Evolutionary conservation across 2,113 vertebrate species (phyloP).

Genomic region (Actinemys pallida): DNA sequence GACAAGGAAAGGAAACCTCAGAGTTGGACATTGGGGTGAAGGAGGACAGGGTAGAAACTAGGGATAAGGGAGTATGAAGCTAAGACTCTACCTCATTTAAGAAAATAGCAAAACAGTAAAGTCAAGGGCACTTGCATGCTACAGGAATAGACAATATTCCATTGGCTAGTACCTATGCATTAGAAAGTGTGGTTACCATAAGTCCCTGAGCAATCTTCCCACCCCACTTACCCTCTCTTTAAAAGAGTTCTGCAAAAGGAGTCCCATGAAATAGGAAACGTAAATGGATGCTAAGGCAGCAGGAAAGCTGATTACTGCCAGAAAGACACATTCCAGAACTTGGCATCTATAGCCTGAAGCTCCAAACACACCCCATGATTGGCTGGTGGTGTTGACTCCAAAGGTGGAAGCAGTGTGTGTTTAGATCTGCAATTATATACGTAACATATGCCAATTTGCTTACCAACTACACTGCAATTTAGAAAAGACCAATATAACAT

Average conservation of each 20-base stretch:
- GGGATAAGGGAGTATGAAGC: slow-evolving; percentile 13
- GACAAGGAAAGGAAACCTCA: not conserved
- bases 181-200: not conserved
- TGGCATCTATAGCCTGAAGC: slow-evolving; percentile 70
- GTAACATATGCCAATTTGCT: slow-evolving; percentile 63
- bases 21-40: not conserved
- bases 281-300: not conserved
- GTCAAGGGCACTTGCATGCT: not conserved
- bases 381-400: slow-evolving; percentile 58
- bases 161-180: not conserved
- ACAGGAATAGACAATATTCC: slow-evolving; percentile 2
- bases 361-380: slow-evolving; percentile 73
- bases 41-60: not conserved
- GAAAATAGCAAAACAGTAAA: not conserved
- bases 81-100: not conserved
- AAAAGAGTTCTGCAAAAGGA: not conserved
- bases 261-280: not conserved
- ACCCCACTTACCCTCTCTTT: not conserved
- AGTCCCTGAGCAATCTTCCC: not conserved
- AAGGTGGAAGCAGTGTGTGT: slow-evolving; percentile 59
- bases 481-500: slow-evolving; percentile 58
- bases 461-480: slow-evolving; percentile 66
- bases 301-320: slow-evolving; percentile 25
- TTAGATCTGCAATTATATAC: slow-evolving; percentile 73
- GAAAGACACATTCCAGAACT: slow-evolving; percentile 41